A percentile compares a stretch with the other conserved stretches of the same genome.
Evolutionary conservation across 2,888 invertebrate species (phyloP).

Genomic region (Odontocerum albicorne): DNA sequence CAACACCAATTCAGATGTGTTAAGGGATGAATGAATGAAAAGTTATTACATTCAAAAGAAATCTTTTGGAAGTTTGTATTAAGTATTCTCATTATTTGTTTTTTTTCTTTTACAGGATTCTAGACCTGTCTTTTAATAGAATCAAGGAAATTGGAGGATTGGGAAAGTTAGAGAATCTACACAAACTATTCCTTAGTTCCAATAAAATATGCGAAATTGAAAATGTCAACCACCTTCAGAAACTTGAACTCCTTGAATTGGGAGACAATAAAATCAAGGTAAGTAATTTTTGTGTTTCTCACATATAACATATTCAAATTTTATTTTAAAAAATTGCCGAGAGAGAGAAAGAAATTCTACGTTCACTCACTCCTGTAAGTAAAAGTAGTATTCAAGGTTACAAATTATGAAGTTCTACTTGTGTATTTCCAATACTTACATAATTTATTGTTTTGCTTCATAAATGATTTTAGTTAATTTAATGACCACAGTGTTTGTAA

Average conservation of each 20-base stretch:
- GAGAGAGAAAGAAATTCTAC: no score
- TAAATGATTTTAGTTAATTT: no score
- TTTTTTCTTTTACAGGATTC: constrained; percentile 60
- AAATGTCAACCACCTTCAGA: constrained; percentile 78
- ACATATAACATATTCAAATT: background rate
- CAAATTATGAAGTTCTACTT: no score
- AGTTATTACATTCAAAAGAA: background rate
- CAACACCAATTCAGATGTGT: no score
- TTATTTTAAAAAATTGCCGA: no score
- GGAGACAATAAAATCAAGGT: constrained; percentile 93
- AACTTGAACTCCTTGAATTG: constrained; percentile 84
- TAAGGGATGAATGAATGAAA: background rate
- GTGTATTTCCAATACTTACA: no score
- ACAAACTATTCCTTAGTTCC: constrained; percentile 85
- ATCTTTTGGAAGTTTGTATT: constrained; percentile 2
- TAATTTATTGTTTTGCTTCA: no score
- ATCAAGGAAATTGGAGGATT: constrained; percentile 85
- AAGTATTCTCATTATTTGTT: constrained; percentile 17
- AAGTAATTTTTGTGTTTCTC: background rate
- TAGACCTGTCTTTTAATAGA: constrained; percentile 96
- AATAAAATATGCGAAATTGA: constrained; percentile 88
- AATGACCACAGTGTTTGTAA: no score
- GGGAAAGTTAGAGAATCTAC: constrained; percentile 70
- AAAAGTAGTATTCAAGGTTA: no score
- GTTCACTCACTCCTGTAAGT: no score